Conservation (phyloP, 2,888 invertebrate species). For the Leptura quadrifasciata region DNA sequence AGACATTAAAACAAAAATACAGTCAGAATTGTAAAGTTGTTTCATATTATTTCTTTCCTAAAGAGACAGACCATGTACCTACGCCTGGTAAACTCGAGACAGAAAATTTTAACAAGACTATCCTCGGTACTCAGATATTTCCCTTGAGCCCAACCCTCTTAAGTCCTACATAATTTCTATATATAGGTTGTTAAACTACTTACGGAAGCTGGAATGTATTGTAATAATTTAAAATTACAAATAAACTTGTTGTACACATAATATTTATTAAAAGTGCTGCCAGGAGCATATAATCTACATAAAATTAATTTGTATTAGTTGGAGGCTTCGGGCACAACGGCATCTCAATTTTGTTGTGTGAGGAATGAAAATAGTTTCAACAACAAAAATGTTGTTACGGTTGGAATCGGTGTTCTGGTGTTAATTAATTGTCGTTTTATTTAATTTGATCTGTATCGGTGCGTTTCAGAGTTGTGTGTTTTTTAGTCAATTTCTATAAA, state of each 20-base stretch:
- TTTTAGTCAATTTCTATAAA: too few species aligned
- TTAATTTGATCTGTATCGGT: not conserved
- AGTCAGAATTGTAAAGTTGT: too few species aligned
- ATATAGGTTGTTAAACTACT: slow-evolving; percentile 20
- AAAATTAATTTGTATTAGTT: slow-evolving; percentile 44
- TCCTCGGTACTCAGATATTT: not conserved
- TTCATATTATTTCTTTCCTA: too few species aligned
- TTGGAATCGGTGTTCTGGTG: not conserved
- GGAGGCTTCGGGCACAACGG: slow-evolving; percentile 30
- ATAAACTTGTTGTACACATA: slow-evolving; percentile 38
- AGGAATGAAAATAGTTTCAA: slow-evolving; percentile 30
- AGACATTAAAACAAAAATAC: too few species aligned
- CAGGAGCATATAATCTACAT: slow-evolving; percentile 47
- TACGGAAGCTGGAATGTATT: slow-evolving; percentile 38
- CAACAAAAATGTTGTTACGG: not conserved
- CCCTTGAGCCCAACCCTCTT: slow-evolving; percentile 10
- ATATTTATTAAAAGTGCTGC: slow-evolving; percentile 35
- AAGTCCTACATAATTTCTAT: slow-evolving; percentile 26
- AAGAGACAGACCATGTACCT: too few species aligned
- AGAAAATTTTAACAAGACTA: not conserved
- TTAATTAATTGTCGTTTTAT: not conserved
- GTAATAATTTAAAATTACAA: slow-evolving; percentile 43
- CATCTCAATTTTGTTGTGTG: slow-evolving; percentile 11
- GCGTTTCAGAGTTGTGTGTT: not conserved
- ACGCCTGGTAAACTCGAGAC: too few species aligned